Conservation (phyloP, 2,113 vertebrate species). For the Papio anubis region DNA sequence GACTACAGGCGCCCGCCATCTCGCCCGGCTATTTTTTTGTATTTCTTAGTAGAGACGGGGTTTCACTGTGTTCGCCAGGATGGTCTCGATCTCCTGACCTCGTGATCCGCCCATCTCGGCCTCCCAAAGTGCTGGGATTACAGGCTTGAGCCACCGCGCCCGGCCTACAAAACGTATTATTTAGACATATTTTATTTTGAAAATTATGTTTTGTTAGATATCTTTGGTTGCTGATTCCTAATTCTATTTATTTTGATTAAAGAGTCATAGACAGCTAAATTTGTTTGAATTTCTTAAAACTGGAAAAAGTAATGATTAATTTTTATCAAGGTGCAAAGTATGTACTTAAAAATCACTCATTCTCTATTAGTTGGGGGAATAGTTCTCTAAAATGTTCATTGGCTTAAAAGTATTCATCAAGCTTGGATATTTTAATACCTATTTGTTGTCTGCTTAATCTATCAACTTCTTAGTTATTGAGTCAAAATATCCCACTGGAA, state of each 20-base stretch:
- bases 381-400: background rate
- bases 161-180: background rate
- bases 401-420: background rate
- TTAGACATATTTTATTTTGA: slow-evolving; percentile 1
- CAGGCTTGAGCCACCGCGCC: no score
- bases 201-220: slow-evolving; percentile 21
- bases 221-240: background rate
- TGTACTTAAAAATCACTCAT: background rate
- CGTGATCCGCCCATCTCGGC: no score
- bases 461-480: background rate
- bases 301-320: background rate
- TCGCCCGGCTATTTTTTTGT: no score
- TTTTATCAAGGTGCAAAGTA: background rate
- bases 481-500: background rate
- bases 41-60: no score
- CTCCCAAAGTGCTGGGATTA: no score
- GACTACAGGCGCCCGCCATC: no score
- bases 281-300: background rate
- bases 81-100: no score
- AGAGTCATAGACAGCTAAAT: background rate
- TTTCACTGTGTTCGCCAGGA: no score
- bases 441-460: background rate
- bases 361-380: background rate
- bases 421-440: background rate
- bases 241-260: background rate